Evolutionary conservation across 1,140 invertebrate genomes (phyloP).

Genomic region (Aphaenogaster floridana): DNA sequence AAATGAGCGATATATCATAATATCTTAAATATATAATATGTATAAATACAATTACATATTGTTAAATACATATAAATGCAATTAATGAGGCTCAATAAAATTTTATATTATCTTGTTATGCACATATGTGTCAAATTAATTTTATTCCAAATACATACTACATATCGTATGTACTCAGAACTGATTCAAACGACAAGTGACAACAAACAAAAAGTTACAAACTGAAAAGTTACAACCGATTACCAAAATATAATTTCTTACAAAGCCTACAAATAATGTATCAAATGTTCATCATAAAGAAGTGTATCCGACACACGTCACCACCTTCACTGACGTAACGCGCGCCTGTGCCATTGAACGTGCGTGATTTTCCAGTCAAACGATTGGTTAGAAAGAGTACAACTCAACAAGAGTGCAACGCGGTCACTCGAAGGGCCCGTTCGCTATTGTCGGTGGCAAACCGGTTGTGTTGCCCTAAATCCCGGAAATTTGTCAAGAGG

Average conservation of each 20-base stretch:
- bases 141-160: not conserved
- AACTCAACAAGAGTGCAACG: constrained; percentile 60
- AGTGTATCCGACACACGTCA: constrained; percentile 30
- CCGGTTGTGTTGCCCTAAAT: constrained; percentile 76
- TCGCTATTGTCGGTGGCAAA: constrained; percentile 64
- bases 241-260: constrained; percentile 4
- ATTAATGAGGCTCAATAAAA: not conserved
- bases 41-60: not conserved
- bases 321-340: constrained; percentile 33
- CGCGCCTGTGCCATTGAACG: constrained; percentile 8
- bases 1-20: not conserved
- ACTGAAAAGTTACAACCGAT: not conserved
- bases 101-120: not conserved
- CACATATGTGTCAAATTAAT: not conserved
- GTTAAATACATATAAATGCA: not conserved
- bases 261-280: constrained; percentile 27
- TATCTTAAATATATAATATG: not conserved
- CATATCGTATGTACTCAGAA: not conserved
- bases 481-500: constrained; percentile 85
- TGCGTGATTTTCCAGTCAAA: constrained; percentile 57
- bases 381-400: constrained; percentile 50
- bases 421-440: constrained; percentile 41
- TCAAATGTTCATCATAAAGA: constrained; percentile 42
- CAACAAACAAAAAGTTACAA: not conserved
- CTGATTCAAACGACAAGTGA: not conserved